A percentile compares a stretch with the other conserved stretches of the same genome.
phyloP scores from a whole-genome alignment of 1,140 invertebrate genomes.

The Caenorhabditis briggsae region DNA sequence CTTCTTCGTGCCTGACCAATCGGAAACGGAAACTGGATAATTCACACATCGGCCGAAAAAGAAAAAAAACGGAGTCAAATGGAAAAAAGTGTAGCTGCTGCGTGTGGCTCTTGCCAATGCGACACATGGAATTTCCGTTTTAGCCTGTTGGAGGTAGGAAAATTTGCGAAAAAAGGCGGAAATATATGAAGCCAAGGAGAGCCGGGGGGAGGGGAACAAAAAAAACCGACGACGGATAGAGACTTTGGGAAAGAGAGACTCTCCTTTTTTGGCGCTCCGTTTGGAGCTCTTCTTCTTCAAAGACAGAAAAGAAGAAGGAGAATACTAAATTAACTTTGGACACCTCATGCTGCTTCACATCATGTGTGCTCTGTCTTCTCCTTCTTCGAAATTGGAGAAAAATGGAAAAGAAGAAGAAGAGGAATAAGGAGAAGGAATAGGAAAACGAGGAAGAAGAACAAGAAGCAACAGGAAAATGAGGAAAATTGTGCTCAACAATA shows the following conservation, averaged over 20 bases:
- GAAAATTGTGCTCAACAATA: background rate
- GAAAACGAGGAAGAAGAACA: background rate
- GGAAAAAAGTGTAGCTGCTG: too few relatives aligned
- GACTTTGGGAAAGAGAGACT: constrained; percentile 2
- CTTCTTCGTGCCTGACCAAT: too few relatives aligned
- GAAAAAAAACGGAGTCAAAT: too few relatives aligned
- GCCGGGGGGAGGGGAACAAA: constrained; percentile 10
- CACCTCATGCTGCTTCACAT: constrained; percentile 51
- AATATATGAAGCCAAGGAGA: constrained; percentile 15
- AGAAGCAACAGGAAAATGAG: background rate
- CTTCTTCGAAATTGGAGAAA: constrained; percentile 53
- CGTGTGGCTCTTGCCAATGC: background rate
- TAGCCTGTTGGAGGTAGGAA: constrained; percentile 7
- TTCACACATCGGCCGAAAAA: too few relatives aligned
- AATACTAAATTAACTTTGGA: constrained; percentile 56
- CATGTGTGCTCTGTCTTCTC: background rate
- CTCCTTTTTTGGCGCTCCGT: background rate
- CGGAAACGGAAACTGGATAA: too few relatives aligned
- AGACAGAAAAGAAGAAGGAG: background rate
- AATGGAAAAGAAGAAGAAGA: constrained; percentile 5
- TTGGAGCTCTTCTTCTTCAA: background rate
- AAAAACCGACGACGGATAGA: background rate
- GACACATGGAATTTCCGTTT: background rate
- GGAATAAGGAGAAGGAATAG: background rate
- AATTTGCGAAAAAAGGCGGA: constrained; percentile 27